Evolutionary conservation across 2,888 invertebrate genomes (phyloP).

Genomic region (Lissonota sp.): DNA sequence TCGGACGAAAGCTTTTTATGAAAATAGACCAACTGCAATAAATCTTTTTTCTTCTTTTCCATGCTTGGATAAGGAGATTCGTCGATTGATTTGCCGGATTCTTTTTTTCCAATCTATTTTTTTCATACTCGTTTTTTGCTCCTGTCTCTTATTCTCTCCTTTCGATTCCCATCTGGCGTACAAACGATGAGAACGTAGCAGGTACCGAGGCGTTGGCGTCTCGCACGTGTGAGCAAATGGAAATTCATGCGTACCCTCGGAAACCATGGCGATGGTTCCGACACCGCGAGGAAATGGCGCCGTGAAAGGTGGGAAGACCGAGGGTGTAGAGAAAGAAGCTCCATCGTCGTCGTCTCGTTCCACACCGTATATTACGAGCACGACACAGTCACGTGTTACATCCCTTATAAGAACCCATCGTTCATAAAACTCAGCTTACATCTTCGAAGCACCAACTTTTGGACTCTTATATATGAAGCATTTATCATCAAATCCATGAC

Average conservation of each 20-base stretch:
- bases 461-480: too few relatives aligned
- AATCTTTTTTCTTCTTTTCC: not conserved
- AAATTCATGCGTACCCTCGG: slow-evolving; percentile 58
- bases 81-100: not conserved
- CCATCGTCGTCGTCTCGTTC: slow-evolving; percentile 49
- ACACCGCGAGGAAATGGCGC: slow-evolving; percentile 18
- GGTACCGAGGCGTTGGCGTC: slow-evolving; percentile 43
- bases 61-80: not conserved
- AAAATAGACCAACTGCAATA: not conserved
- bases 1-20: too few relatives aligned
- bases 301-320: slow-evolving; percentile 6
- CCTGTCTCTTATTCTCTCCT: slow-evolving; percentile 4
- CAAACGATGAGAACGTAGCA: not conserved
- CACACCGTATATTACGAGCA: slow-evolving; percentile 72
- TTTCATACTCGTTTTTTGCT: not conserved
- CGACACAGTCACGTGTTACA: slow-evolving; percentile 73
- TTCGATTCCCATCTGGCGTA: slow-evolving; percentile 28
- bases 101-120: slow-evolving; percentile 16
- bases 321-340: slow-evolving; percentile 14
- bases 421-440: slow-evolving; percentile 71
- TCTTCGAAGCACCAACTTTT: slow-evolving; percentile 37
- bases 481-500: too few relatives aligned
- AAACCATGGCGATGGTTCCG: slow-evolving; percentile 29
- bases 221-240: slow-evolving; percentile 60
- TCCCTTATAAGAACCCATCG: slow-evolving; percentile 73